Conservation (phyloP, 2,888 invertebrate species). For the Parapristionchus giblindavisi region DNA sequence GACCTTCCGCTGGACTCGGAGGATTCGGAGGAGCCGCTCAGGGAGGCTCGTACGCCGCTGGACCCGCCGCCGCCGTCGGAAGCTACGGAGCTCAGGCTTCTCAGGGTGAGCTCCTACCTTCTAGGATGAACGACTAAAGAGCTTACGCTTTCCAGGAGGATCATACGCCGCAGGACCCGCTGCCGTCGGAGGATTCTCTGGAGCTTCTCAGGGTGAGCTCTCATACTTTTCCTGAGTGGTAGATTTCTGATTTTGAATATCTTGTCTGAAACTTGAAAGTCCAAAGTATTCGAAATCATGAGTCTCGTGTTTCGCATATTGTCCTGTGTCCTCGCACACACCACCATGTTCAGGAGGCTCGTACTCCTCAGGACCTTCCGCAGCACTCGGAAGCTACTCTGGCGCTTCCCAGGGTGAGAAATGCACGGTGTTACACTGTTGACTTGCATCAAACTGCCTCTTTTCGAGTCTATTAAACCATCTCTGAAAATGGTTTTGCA, state of each 20-base stretch:
- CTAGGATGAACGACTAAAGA: no score
- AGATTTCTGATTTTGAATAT: no score
- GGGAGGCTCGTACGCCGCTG: slow-evolving; percentile 30
- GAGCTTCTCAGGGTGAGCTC: no score
- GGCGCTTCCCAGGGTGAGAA: slow-evolving; percentile 20
- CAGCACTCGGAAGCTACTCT: slow-evolving; percentile 13
- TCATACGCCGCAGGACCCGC: slow-evolving; percentile 38
- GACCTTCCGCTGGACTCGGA: background rate
- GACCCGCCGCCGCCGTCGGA: slow-evolving; percentile 2
- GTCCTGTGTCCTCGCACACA: slow-evolving; percentile 4
- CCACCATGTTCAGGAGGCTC: slow-evolving; percentile 21
- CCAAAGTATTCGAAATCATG: no score
- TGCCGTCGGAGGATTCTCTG: background rate
- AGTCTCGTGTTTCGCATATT: background rate
- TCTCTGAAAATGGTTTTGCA: background rate
- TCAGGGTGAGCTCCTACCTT: slow-evolving; percentile 34
- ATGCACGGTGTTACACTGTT: no score
- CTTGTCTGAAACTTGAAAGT: no score
- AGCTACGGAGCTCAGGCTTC: slow-evolving; percentile 28
- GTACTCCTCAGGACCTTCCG: slow-evolving; percentile 26
- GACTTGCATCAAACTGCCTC: no score
- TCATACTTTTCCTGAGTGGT: no score
- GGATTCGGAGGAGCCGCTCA: slow-evolving; percentile 17
- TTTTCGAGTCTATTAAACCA: slow-evolving; percentile 33
- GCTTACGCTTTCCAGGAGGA: no score